Base-by-base conservation (phyloP, 2,797 vertebrate species). In the Threskiornis aethiopicus region DNA sequence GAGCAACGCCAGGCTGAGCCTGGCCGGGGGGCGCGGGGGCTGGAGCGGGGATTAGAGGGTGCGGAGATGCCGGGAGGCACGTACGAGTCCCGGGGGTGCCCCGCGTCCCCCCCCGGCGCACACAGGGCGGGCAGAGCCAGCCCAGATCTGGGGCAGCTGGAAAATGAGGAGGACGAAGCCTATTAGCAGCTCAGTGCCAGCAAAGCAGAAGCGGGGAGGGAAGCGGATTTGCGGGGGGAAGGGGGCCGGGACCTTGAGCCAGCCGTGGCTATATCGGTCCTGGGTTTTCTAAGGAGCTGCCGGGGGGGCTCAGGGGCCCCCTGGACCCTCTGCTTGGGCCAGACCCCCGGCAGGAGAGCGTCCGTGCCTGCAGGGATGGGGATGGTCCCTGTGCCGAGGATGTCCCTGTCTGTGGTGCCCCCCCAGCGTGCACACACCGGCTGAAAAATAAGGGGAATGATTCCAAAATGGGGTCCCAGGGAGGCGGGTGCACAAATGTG, bases 151-250 rank as follows among this genome's bases (percentile, higher is more conserved):
- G 95, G 95, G 86, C 96, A 96, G 96, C 95, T 94, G 96, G 94
- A 96, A 96, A 95, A 96, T 69, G 87, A 94, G 89, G 95, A 96
- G 94, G 93, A 93, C 4, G 91, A 96, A 97, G 95, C 95, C 96
- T 96, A 95, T 96, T 97, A 96, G 92, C 96, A 87, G 96, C 95
- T 95, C 96, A 96, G 94, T 89, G 91, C 92, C 81, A 95, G 93
- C 88, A 35, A 91, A 93, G 96, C 91, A 95, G 94, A 96, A 92
- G 92, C 10, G 2, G 84, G 82, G 84, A 94, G 92, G 69, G 94
- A 95, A 94, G 95, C 20, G 71, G 96, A 96, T 96, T 96, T 96
- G 76, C 1, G 5, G 92, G 86, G 84, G 89, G 93, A 85, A 93
- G 94, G 94, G 93, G 85, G 16, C 84, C 2, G 3, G 91, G 90